These are phyloP conservation scores for Cerceris ruficornis DNA, from an alignment of 2,888 invertebrate genomes.

Conservation along the genomic window DNA sequence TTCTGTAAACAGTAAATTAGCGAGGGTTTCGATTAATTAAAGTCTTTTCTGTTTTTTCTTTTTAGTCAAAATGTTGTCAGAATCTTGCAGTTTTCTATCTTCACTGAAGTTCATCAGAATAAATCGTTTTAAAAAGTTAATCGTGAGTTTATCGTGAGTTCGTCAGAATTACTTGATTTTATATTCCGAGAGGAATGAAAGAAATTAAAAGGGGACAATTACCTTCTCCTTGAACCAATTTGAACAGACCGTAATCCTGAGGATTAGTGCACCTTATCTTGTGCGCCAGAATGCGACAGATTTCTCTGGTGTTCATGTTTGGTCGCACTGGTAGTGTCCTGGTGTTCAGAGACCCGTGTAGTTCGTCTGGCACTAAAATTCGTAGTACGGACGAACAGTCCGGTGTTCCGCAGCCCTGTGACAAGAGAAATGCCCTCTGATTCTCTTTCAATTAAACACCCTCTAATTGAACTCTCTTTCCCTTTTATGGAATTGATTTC, in stretches of 20 bases:
- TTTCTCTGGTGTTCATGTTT: constrained; percentile 95
- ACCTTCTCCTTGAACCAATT: constrained; percentile 95
- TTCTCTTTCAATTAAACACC: too few species aligned
- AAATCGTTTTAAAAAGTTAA: too few species aligned
- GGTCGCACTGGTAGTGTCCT: constrained; percentile 96
- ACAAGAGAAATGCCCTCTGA: too few species aligned
- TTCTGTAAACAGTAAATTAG: constrained; percentile 85
- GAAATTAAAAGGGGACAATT: constrained; percentile 8
- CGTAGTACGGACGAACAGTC: constrained; percentile 90
- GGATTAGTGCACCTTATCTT: constrained; percentile 98
- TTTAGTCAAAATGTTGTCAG: not conserved
- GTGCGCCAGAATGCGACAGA: constrained; percentile 97
- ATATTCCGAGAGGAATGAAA: not conserved
- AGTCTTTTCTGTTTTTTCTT: not conserved
- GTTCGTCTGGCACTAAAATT: constrained; percentile 96
- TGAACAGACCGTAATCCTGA: constrained; percentile 96
- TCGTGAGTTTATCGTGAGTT: too few species aligned
- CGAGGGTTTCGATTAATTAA: not conserved
- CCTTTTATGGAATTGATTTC: too few species aligned
- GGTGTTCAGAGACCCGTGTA: constrained; percentile 94
- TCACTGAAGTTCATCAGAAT: too few species aligned
- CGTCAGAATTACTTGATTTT: too few species aligned
- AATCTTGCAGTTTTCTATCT: not conserved
- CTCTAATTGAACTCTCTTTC: too few species aligned
- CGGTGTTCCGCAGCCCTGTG: constrained; percentile 80